Conservation (phyloP, 2,797 vertebrate genomes). For the Morelia viridis region DNA sequence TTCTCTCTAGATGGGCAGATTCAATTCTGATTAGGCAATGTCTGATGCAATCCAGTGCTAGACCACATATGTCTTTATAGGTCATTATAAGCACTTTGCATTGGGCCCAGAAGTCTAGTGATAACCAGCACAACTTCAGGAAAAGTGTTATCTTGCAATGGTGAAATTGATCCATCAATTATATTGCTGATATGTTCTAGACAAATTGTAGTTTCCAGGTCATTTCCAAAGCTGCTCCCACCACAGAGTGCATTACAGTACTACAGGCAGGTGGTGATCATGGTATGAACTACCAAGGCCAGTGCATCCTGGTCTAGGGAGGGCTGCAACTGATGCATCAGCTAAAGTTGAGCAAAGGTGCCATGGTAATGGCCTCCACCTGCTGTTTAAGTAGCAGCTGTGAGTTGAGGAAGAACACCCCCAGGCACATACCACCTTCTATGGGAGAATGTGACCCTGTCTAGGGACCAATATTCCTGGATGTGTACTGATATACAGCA, state of each 20-base stretch:
- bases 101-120: neutral
- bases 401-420: neutral
- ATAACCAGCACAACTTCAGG: neutral
- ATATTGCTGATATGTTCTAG: neutral
- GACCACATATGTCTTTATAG: neutral
- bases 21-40: neutral
- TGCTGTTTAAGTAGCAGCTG: neutral
- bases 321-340: neutral
- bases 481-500: neutral
- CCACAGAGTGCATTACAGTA: neutral
- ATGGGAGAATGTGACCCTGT: neutral
- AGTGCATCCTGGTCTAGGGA: neutral
- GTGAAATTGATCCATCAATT: neutral
- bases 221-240: neutral
- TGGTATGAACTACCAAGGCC: neutral
- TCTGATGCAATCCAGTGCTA: neutral
- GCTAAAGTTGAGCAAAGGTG: neutral
- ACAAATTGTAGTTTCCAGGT: neutral
- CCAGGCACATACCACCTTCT: neutral
- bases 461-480: neutral
- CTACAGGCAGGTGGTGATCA: neutral
- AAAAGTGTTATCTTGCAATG: neutral
- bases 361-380: neutral
- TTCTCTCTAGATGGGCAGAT: neutral
- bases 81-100: neutral